Conservation (phyloP, 1,140 invertebrate genomes). For the Teleogryllus occipitalis region DNA sequence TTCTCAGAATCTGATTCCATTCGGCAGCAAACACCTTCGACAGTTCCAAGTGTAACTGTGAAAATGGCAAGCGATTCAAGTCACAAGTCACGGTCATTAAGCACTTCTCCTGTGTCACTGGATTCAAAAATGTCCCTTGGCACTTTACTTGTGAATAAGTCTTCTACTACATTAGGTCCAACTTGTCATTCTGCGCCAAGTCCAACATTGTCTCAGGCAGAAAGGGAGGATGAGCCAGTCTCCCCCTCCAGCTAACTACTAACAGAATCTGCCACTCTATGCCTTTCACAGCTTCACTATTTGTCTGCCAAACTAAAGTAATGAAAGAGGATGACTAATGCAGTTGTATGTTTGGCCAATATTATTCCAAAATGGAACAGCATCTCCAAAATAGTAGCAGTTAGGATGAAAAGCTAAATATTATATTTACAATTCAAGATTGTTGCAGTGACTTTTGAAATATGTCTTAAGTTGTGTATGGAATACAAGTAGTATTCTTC, state of each 20-base stretch:
- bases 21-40: conserved; percentile 16
- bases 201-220: neutral
- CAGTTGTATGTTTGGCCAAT: neutral
- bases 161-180: neutral
- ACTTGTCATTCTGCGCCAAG: neutral
- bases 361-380: neutral
- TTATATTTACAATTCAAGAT: neutral
- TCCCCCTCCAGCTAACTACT: conserved; percentile 21
- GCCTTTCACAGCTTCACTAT: neutral
- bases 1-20: conserved; percentile 26
- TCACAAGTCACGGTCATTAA: neutral
- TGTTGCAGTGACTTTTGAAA: neutral
- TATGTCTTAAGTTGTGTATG: neutral
- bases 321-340: neutral
- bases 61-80: conserved; percentile 12
- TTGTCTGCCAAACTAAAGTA: neutral
- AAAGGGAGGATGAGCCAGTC: conserved; percentile 15
- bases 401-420: neutral
- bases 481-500: neutral
- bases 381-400: neutral
- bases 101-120: neutral
- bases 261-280: conserved; percentile 7
- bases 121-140: neutral
- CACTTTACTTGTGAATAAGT: neutral
- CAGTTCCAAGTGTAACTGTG: conserved; percentile 15